Evolutionary conservation across 2,113 vertebrate genomes (phyloP).

Genomic region (Ptychochromis oligacanthus): DNA sequence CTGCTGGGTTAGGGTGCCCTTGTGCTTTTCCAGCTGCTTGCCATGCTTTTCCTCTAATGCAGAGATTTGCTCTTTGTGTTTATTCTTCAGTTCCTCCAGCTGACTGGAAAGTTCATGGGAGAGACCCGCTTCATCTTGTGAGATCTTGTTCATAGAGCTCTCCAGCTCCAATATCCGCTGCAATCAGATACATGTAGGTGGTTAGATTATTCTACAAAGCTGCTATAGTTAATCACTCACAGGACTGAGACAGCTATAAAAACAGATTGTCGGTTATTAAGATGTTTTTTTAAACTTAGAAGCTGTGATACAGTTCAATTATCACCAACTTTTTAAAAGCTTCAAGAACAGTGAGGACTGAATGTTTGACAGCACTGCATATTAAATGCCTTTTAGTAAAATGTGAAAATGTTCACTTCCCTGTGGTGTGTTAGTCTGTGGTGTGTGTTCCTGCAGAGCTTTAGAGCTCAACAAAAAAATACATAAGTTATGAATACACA

Average conservation of each 20-base stretch:
- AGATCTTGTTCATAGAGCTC: slow-evolving; percentile 83
- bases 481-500: too few species aligned
- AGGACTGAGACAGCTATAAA: background rate
- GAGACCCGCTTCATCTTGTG: slow-evolving; percentile 75
- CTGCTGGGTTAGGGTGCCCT: slow-evolving; percentile 77
- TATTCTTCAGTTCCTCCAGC: slow-evolving; percentile 83
- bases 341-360: background rate
- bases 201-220: background rate
- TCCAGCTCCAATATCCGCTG: slow-evolving; percentile 95
- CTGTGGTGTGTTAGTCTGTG: too few species aligned
- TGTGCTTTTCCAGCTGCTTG: slow-evolving; percentile 82
- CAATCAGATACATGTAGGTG: slow-evolving; percentile 44
- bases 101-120: slow-evolving; percentile 78
- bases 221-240: background rate
- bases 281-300: background rate
- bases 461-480: background rate
- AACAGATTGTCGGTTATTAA: background rate
- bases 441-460: background rate
- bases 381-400: background rate
- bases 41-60: slow-evolving; percentile 82
- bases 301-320: background rate
- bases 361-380: background rate
- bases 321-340: background rate
- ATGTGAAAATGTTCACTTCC: too few species aligned
- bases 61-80: slow-evolving; percentile 82